Evolutionary conservation across 2,888 invertebrate genomes (phyloP).

Genomic region (Andricus quercusramuli): DNA sequence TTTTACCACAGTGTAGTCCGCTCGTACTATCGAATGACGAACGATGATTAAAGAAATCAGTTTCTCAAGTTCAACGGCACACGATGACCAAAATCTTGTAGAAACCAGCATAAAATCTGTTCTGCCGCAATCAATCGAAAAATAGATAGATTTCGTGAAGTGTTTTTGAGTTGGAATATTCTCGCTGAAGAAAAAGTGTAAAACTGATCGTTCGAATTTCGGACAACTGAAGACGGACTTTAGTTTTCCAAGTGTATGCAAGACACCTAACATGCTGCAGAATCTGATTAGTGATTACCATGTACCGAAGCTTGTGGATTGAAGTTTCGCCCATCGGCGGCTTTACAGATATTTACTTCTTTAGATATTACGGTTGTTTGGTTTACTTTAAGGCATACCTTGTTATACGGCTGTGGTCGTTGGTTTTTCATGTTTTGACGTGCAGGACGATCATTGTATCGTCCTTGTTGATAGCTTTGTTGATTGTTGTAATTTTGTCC

Average conservation of each 20-base stretch:
- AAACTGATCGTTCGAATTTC: slow-evolving; percentile 40
- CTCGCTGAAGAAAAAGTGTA: slow-evolving; percentile 49
- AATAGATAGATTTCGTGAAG: slow-evolving; percentile 30
- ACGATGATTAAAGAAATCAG: slow-evolving; percentile 50
- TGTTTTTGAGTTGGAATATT: slow-evolving; percentile 44
- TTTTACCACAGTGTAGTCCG: slow-evolving; percentile 12
- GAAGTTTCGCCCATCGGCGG: neutral
- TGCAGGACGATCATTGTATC: slow-evolving; percentile 71
- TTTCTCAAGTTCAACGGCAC: slow-evolving; percentile 41
- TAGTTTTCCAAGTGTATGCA: neutral
- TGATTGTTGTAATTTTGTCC: slow-evolving; percentile 72
- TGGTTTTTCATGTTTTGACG: slow-evolving; percentile 72
- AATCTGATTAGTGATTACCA: slow-evolving; percentile 28
- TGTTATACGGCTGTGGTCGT: slow-evolving; percentile 75
- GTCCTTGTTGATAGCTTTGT: slow-evolving; percentile 70
- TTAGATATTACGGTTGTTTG: neutral
- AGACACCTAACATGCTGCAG: slow-evolving; percentile 16
- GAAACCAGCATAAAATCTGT: slow-evolving; percentile 14
- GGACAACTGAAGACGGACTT: slow-evolving; percentile 22
- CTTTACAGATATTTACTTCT: neutral
- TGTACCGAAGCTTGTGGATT: slow-evolving; percentile 14
- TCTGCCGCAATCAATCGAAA: slow-evolving; percentile 12
- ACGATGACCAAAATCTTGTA: slow-evolving; percentile 30
- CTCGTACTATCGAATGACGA: slow-evolving; percentile 16
- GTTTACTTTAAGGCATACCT: slow-evolving; percentile 64